Percentiles rank a stretch among this genome's conserved stretches.
These are phyloP conservation scores for Semicossyphus pulcher DNA, from an alignment of 2,113 vertebrate species.

Conservation along the genomic window DNA sequence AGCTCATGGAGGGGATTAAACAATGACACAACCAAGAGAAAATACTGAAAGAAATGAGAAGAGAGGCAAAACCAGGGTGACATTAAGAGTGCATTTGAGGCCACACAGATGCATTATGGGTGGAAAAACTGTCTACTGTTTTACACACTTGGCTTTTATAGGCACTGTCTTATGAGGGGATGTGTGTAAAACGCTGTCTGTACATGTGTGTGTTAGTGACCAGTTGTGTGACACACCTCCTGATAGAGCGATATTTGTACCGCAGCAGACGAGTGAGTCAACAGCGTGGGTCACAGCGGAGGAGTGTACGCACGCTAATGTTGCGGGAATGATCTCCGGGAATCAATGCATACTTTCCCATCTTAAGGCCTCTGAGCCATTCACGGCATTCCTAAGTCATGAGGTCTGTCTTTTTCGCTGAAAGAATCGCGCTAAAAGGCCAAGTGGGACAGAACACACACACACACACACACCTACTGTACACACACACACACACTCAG, in stretches of 20 bases:
- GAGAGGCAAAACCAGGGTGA: background rate
- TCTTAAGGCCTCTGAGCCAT: conserved; percentile 70
- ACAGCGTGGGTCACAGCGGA: conserved; percentile 42
- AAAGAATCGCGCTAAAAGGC: conserved; percentile 49
- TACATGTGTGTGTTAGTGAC: conserved; percentile 11
- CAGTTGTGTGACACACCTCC: conserved; percentile 41
- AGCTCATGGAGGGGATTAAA: conserved; percentile 14
- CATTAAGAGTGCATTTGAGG: background rate
- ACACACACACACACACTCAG: conserved; percentile 31
- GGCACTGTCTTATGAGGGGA: conserved; percentile 15
- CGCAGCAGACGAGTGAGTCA: conserved; percentile 45
- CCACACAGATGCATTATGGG: conserved; percentile 28
- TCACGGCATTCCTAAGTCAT: conserved; percentile 78
- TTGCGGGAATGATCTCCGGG: conserved; percentile 59
- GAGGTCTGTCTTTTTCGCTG: conserved; percentile 51
- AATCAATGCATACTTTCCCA: conserved; percentile 73
- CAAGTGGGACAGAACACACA: conserved; percentile 47
- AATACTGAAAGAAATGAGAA: background rate
- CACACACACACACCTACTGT: conserved; percentile 19
- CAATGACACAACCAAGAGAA: background rate
- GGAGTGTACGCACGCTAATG: conserved; percentile 32
- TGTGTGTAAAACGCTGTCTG: conserved; percentile 33
- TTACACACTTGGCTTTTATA: conserved; percentile 35
- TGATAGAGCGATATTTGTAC: conserved; percentile 15
- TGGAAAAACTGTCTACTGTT: conserved; percentile 34